Evolutionary conservation across 2,113 vertebrate genomes (phyloP).

Genomic region (Lathamus discolor): DNA sequence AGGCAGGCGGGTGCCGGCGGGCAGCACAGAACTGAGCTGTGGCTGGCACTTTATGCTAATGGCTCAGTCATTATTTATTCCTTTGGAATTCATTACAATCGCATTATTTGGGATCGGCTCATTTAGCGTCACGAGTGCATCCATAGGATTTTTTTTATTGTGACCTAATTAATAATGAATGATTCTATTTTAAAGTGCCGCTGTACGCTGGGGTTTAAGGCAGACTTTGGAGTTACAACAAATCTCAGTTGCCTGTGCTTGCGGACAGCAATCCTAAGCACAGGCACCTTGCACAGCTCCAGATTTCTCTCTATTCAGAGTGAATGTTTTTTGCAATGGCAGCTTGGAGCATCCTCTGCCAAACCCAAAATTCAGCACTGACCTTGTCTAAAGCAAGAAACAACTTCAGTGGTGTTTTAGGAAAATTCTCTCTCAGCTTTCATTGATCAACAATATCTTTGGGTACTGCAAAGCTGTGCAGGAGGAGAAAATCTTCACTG

Average conservation of each 20-base stretch:
- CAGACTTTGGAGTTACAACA: neutral
- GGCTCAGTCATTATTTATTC: slow-evolving; percentile 31
- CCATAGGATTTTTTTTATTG: neutral
- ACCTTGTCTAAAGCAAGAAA: neutral
- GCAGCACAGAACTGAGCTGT: slow-evolving; percentile 42
- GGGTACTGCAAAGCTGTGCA: neutral
- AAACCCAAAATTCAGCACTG: neutral
- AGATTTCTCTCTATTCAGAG: neutral
- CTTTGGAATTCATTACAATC: slow-evolving; percentile 43
- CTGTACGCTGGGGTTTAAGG: neutral
- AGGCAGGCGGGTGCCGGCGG: neutral
- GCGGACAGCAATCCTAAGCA: neutral
- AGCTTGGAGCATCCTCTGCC: neutral
- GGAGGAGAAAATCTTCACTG: neutral
- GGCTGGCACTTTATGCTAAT: slow-evolving; percentile 54
- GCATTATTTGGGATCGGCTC: slow-evolving; percentile 1
- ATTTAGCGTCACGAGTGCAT: neutral
- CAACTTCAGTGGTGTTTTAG: neutral
- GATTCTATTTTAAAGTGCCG: neutral
- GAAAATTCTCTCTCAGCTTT: neutral
- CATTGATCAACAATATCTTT: neutral
- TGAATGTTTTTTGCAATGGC: fast-evolving
- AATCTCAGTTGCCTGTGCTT: neutral
- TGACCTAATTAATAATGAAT: slow-evolving; percentile 27
- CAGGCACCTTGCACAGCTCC: neutral